A percentile compares a stretch with the other conserved stretches of the same genome.
Conservation (phyloP, 2,113 vertebrate genomes). For the Ptychochromis oligacanthus region DNA sequence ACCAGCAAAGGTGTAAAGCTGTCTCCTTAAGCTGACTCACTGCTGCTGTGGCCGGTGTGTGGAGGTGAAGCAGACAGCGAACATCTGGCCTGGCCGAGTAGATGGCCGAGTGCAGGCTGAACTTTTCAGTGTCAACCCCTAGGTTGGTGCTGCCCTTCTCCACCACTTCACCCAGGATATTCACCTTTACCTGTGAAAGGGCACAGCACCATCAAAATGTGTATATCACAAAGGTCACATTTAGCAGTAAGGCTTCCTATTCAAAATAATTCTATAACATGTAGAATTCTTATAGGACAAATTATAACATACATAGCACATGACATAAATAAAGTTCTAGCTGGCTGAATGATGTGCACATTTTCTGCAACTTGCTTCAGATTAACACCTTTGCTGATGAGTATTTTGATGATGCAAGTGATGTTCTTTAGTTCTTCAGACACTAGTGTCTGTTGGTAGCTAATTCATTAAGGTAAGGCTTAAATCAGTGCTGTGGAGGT, state of each 20-base stretch:
- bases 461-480: not conserved
- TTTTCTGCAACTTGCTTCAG: not conserved
- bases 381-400: not conserved
- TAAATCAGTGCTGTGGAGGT: not conserved
- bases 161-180: conserved; percentile 92
- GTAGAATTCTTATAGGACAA: not conserved
- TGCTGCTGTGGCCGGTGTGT: conserved; percentile 89
- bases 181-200: conserved; percentile 90
- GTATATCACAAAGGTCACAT: not conserved
- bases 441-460: not conserved
- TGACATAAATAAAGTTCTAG: not conserved
- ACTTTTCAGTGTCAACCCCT: conserved; percentile 83
- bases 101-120: conserved; percentile 93
- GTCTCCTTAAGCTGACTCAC: conserved; percentile 77
- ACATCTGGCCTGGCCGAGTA: conserved; percentile 91
- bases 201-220: not conserved
- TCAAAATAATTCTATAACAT: not conserved
- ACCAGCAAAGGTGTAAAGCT: too few relatives aligned
- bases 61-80: conserved; percentile 89
- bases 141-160: conserved; percentile 91
- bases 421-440: not conserved
- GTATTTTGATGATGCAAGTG: not conserved
- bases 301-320: not conserved
- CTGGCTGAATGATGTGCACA: not conserved
- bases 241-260: not conserved